Conservation (phyloP, 2,888 invertebrate species). For the Aproaerema taeniolella region DNA sequence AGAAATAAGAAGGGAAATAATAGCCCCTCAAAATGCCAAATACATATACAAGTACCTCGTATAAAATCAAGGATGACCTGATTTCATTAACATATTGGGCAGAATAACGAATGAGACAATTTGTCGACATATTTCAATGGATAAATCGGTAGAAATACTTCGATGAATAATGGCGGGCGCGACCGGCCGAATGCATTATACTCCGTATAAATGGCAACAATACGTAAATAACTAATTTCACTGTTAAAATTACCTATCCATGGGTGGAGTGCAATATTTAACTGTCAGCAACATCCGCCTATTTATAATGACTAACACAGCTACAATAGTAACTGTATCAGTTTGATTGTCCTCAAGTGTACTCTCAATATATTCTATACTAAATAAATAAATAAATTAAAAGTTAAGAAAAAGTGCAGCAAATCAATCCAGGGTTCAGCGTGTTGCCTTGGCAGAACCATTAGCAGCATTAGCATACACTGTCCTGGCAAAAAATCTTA, state of each 20-base stretch:
- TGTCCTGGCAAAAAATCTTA: too few relatives aligned
- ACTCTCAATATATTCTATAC: constrained; percentile 3
- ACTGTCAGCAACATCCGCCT: constrained; percentile 63
- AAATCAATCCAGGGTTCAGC: too few relatives aligned
- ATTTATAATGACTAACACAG: constrained; percentile 49
- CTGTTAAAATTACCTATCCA: constrained; percentile 72
- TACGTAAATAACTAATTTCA: constrained; percentile 77
- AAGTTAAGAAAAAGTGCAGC: constrained; percentile 4
- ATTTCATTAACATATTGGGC: too few relatives aligned
- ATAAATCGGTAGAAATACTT: constrained; percentile 50
- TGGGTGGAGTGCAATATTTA: constrained; percentile 74
- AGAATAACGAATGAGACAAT: too few relatives aligned
- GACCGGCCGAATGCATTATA: constrained; percentile 62
- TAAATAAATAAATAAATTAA: background rate
- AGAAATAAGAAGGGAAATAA: too few relatives aligned
- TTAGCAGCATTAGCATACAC: constrained; percentile 2
- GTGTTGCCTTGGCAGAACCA: constrained; percentile 5
- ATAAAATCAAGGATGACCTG: too few relatives aligned
- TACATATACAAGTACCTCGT: too few relatives aligned
- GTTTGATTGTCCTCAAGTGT: constrained; percentile 10
- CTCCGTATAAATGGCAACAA: constrained; percentile 73
- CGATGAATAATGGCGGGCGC: constrained; percentile 62
- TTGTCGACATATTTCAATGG: constrained; percentile 19
- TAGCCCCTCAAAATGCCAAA: too few relatives aligned
- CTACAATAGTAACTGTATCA: constrained; percentile 28